These are phyloP conservation scores for Acromyrmex charruanus DNA, from an alignment of 1,140 invertebrate species.

Conservation along the genomic window DNA sequence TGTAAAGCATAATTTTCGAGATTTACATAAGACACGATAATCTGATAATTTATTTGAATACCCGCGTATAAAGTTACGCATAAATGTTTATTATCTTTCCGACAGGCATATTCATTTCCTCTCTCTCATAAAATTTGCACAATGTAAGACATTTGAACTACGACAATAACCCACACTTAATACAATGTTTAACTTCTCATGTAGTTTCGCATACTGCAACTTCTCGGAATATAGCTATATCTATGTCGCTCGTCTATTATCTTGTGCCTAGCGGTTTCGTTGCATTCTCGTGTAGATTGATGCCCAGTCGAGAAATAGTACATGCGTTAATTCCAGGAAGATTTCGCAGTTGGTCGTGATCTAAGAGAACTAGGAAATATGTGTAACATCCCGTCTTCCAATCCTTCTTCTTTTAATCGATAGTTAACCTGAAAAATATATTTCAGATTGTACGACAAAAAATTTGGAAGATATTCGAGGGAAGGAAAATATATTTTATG, in stretches of 20 bases:
- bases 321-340: conserved; percentile 55
- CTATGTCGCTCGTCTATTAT: conserved; percentile 55
- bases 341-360: conserved; percentile 23
- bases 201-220: conserved; percentile 39
- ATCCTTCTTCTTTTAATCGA: neutral
- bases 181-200: conserved; percentile 52
- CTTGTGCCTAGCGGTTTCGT: conserved; percentile 16
- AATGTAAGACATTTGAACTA: neutral
- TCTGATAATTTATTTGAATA: conserved; percentile 25
- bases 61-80: neutral
- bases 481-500: neutral
- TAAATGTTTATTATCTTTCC: conserved; percentile 23
- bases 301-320: conserved; percentile 59
- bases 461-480: neutral
- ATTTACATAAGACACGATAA: neutral
- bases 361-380: neutral
- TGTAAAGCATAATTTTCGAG: neutral
- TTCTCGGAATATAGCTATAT: conserved; percentile 67
- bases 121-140: conserved; percentile 11
- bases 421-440: conserved; percentile 4
- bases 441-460: neutral
- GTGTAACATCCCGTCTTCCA: neutral
- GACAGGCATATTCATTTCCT: conserved; percentile 3
- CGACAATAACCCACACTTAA: conserved; percentile 22
- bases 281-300: conserved; percentile 56